These are phyloP conservation scores for Porites cylindrica DNA, from an alignment of 92 coral and sea anemone genomes.

Conservation along the genomic window DNA sequence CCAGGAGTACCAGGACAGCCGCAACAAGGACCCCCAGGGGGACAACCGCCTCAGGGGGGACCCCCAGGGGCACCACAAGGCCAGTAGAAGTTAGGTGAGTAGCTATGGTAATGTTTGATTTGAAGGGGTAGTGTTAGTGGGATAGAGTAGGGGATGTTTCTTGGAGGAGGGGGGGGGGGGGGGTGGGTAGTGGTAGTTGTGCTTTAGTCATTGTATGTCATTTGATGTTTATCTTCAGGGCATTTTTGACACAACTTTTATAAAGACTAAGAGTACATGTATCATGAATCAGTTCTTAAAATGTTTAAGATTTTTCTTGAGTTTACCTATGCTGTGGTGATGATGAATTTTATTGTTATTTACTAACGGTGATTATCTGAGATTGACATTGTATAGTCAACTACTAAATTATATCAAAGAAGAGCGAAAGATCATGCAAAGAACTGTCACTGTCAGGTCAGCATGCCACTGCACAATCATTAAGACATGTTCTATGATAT, in stretches of 20 bases:
- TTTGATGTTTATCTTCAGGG: too few species aligned
- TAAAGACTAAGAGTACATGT: too few species aligned
- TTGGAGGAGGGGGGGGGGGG: too few species aligned
- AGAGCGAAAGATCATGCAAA: background rate
- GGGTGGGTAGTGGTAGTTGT: too few species aligned
- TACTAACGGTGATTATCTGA: constrained; percentile 35
- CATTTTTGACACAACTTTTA: too few species aligned
- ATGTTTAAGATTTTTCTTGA: too few species aligned
- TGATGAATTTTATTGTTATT: constrained; percentile 10
- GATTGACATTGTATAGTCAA: constrained; percentile 20
- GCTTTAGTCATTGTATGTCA: too few species aligned
- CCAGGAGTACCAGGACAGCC: constrained; percentile 61
- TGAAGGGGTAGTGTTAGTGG: too few species aligned
- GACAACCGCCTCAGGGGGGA: constrained; percentile 49
- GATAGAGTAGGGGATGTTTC: too few species aligned
- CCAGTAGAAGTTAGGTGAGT: constrained; percentile 40
- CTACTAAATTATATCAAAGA: constrained; percentile 14
- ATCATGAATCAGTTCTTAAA: too few species aligned
- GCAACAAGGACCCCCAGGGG: constrained; percentile 47
- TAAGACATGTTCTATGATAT: too few species aligned
- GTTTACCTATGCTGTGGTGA: too few species aligned
- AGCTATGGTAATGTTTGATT: background rate
- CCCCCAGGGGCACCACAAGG: constrained; percentile 47
- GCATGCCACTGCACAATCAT: background rate
- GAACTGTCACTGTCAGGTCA: constrained; percentile 17